Percentiles rank a stretch among this genome's conserved stretches.
These are phyloP conservation scores for Cryptophagus acutangulus DNA, from an alignment of 2,888 invertebrate species.

Conservation along the genomic window DNA sequence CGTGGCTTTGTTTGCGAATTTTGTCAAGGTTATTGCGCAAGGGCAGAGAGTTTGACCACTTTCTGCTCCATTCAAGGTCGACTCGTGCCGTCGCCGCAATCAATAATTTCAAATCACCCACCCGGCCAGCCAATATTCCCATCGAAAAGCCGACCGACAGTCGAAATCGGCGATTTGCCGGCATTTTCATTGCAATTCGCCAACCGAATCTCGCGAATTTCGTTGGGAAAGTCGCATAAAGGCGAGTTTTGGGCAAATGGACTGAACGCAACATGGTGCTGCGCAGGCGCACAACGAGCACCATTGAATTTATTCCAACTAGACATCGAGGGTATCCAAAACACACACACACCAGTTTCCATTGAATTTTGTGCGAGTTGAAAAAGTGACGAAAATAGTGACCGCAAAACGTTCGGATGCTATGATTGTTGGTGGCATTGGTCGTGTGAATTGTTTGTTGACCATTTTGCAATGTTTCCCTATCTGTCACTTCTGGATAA, in stretches of 20 bases:
- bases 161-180: no score
- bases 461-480: conserved; percentile 19
- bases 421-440: conserved; percentile 25
- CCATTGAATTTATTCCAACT: no score
- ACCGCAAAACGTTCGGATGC: conserved; percentile 18
- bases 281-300: conserved; percentile 32
- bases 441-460: conserved; percentile 15
- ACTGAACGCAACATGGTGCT: no score
- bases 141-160: not conserved
- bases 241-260: no score
- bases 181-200: no score
- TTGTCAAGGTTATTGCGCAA: conserved; percentile 44
- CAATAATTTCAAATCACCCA: conserved; percentile 28
- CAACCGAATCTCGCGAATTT: no score
- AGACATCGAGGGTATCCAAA: conserved; percentile 44
- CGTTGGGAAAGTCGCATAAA: no score
- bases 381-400: not conserved
- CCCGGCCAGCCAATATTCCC: not conserved
- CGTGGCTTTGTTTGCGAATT: conserved; percentile 17
- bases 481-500: conserved; percentile 25
- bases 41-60: conserved; percentile 36
- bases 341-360: no score
- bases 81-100: conserved; percentile 26
- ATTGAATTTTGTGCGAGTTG: conserved; percentile 36
- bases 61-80: conserved; percentile 40